Evolutionary conservation across 64 coral and sea anemone species (phyloP), one percentile per base, ranked within the genome.

Genomic region (Montipora efflorescens): DNA sequence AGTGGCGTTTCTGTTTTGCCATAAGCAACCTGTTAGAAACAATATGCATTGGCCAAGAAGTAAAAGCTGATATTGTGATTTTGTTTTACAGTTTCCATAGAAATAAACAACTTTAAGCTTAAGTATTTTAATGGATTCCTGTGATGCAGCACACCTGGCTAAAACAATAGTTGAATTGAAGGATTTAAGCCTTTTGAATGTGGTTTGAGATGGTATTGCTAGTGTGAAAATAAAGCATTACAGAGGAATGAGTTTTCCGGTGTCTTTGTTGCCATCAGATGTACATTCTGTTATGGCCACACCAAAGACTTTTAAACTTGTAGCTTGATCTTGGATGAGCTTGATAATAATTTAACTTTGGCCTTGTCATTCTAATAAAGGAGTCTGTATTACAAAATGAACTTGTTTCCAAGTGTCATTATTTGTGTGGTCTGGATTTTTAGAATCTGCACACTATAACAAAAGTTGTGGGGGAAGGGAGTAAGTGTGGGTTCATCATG

Each of bases 61-160:
- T 55, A 7, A 64, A 64, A 64, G 61, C 13, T 14, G 14, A 14
- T 3, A 14, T 64, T 14, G 14, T 64, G 8, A 14, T 64, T 14
- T 64, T 64, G 49, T 57, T 55, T 57, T 18, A 20, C 78, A 49
- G 78, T 80, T 80, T 57, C 78, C 78, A 80, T 80, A 22, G 78
- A 58, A 57, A 80, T 77, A 77, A 48, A 25, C 1, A 21, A 21
- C 11, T 57, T 57, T 13, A 14, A 12, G 8, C 13, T 12, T 15
- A 64, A 64, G 14, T 14, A 16, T 16, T 64, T 64, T 4, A 64
- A 15, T 4, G 0, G 13, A 15, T 64, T 64, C 61, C 13, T 16
- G 2, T 64, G 11, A 64, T 4, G 4, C 61, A 64, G 8, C 14
- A 64, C 8, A 12, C 1, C 61, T 16, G 3, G 9, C 36, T 11